Conservation (phyloP, 2,797 vertebrate species). For the Protonibea diacanthus region DNA sequence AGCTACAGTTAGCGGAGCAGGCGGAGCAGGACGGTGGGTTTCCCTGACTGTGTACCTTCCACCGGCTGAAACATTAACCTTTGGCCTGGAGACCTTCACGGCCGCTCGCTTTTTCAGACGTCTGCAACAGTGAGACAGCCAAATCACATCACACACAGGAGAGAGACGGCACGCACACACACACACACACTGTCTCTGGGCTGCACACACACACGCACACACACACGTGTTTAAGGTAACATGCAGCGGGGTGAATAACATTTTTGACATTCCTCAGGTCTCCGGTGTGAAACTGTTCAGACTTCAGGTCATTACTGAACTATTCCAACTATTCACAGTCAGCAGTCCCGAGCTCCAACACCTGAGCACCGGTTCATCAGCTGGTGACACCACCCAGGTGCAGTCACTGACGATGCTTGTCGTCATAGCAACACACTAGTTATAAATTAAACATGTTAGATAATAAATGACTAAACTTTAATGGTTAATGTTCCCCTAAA, state of each 20-base stretch:
- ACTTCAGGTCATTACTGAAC: constrained; percentile 27
- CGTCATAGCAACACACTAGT: background rate
- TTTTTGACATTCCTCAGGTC: constrained; percentile 60
- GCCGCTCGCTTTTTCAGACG: constrained; percentile 85
- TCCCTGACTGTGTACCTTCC: constrained; percentile 88
- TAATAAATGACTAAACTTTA: no score
- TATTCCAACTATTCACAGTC: constrained; percentile 7
- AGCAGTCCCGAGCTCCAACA: background rate
- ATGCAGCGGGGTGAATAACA: constrained; percentile 27
- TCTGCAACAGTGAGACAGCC: constrained; percentile 87
- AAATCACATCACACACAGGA: constrained; percentile 73
- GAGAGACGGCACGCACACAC: constrained; percentile 57
- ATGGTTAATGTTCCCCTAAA: no score
- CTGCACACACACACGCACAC: constrained; percentile 15
- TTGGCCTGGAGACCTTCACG: constrained; percentile 78
- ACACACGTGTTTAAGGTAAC: constrained; percentile 4
- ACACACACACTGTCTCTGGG: constrained; percentile 13
- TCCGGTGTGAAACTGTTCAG: constrained; percentile 25
- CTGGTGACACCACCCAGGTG: background rate
- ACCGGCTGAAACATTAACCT: constrained; percentile 77
- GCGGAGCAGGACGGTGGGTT: constrained; percentile 61
- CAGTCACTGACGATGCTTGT: background rate
- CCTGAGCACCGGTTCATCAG: background rate
- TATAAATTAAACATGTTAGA: background rate
- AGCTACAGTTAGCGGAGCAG: constrained; percentile 11